phyloP scores from a whole-genome alignment of 2,113 vertebrate species.

The Petrocephalus microphthalmus region DNA sequence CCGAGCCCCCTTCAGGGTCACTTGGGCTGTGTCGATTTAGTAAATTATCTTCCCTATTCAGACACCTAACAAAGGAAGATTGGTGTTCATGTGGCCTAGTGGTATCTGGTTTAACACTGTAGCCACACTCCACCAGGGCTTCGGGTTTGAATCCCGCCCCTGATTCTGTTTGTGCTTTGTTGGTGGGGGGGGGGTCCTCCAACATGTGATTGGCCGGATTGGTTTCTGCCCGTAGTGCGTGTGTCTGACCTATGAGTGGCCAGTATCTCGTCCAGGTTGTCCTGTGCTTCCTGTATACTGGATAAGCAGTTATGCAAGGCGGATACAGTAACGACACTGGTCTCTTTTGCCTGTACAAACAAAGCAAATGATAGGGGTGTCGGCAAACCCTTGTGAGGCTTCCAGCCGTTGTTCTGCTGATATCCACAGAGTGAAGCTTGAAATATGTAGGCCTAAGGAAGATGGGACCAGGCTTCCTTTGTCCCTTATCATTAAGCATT shows the following conservation, averaged over 20 bases:
- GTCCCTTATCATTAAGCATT: constrained; percentile 2
- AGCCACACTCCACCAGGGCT: background rate
- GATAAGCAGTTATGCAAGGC: background rate
- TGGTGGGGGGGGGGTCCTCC: background rate
- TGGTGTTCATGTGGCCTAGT: background rate
- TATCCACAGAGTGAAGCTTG: background rate
- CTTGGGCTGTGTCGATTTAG: background rate
- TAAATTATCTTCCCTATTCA: background rate
- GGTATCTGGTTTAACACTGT: background rate
- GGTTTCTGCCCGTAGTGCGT: background rate
- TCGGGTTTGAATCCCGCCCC: background rate
- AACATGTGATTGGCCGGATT: background rate
- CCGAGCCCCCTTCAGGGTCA: background rate
- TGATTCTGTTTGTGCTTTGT: background rate
- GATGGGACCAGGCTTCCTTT: background rate
- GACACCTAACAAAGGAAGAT: background rate
- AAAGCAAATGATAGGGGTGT: background rate
- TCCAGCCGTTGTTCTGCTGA: background rate
- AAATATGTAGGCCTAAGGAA: background rate
- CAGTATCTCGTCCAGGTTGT: background rate
- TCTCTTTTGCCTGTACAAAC: background rate
- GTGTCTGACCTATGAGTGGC: background rate
- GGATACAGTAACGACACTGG: background rate
- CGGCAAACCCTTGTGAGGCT: background rate
- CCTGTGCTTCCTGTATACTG: background rate